phyloP scores from a whole-genome alignment of 2,888 invertebrate species.

The Selenia dentaria region DNA sequence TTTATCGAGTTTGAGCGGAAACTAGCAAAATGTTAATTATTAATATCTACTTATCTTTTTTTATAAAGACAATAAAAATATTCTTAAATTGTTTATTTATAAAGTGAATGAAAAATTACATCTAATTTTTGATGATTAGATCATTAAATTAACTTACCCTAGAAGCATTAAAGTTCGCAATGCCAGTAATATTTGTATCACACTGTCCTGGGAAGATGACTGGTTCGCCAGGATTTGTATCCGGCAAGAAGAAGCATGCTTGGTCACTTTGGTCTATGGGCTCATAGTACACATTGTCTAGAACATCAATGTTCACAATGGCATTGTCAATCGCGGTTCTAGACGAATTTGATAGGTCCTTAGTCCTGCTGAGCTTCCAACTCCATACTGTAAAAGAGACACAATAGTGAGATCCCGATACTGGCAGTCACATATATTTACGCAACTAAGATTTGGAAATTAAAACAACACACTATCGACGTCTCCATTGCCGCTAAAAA shows the following conservation, averaged over 20 bases:
- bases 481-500: no score
- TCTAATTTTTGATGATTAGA: no score
- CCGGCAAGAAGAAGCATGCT: slow-evolving; percentile 62
- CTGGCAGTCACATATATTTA: no score
- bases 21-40: no score
- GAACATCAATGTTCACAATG: slow-evolving; percentile 46
- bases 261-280: slow-evolving; percentile 46
- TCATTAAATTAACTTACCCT: slow-evolving; percentile 48
- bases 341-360: slow-evolving; percentile 37
- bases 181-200: slow-evolving; percentile 52
- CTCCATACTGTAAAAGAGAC: slow-evolving; percentile 46
- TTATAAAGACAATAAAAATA: no score
- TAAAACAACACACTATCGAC: no score
- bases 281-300: slow-evolving; percentile 52
- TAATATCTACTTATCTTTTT: no score
- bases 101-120: no score
- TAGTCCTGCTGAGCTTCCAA: slow-evolving; percentile 65
- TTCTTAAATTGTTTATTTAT: no score
- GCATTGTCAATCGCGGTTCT: slow-evolving; percentile 42
- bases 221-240: slow-evolving; percentile 38
- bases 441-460: no score
- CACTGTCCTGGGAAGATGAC: slow-evolving; percentile 60
- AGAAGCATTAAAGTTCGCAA: slow-evolving; percentile 52
- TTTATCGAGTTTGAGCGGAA: no score
- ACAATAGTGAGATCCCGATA: no score